Base-by-base conservation (phyloP, 2,113 vertebrate genomes). In the Notiomystis cincta region DNA sequence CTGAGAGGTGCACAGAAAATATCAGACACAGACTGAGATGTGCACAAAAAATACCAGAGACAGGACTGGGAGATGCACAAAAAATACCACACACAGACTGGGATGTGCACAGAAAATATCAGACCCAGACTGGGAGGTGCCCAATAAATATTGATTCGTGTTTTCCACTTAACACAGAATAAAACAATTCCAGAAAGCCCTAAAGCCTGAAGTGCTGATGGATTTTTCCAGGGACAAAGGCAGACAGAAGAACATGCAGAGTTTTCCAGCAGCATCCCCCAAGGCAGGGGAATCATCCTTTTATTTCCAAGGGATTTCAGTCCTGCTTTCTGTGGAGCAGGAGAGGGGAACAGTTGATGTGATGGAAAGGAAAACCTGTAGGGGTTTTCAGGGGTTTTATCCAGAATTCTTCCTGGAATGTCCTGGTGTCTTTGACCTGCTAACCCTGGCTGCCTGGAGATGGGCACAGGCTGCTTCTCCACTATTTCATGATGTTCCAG, bases 121-220 rank as follows among this genome's bases (percentile, higher is more conserved):
- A 45, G 44, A 45, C 16, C 17, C 17, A 19, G 54, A n/a, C 31
- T 56, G 54, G n/a, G 16, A 61, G 5, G 58, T 38, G 58, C 58
- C 38, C 35, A 30, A 15, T 33, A 71, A 84, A 64, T 45, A 62
- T 17, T 0, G 0, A 58, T 42, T 67, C 1, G 6, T 62, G 6
- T 66, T 82, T 90, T 23, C 44, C 56, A 40, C 47, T 57, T 45
- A n/a, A 57, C 25, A 31, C 21, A 13, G 51, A 33, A 80, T 23
- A n/a, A 62, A 87, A 50, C 15, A 54, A 62, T 13, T 57, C 22
- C 40, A 8, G 24, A 8, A 62, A 62, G 6, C 67, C 58, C 60
- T 10, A 15, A 61, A 82, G 30, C 51, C 53, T 47, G 30, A 51
- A 76, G 45, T 51, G 67, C 40, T 82, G 82, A 25, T 60, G 79